Evolutionary conservation across 2,797 vertebrate genomes (phyloP).

Genomic region (Morelia viridis): DNA sequence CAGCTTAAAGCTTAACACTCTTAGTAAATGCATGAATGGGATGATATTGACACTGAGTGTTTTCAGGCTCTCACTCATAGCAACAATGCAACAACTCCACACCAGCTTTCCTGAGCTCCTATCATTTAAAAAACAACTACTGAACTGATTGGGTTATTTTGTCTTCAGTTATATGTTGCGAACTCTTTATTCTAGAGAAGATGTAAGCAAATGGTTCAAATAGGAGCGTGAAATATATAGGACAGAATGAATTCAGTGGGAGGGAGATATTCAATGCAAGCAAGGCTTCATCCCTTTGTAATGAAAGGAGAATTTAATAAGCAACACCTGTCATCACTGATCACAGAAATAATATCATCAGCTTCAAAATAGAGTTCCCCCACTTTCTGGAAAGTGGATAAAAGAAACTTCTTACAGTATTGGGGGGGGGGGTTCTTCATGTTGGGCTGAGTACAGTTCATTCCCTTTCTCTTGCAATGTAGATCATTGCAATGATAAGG

Average conservation of each 20-base stretch:
- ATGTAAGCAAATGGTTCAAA: background rate
- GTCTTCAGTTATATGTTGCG: background rate
- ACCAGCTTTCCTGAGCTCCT: background rate
- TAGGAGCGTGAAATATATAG: background rate
- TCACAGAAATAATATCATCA: background rate
- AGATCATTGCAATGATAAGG: background rate
- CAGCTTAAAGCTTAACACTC: background rate
- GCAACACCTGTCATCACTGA: background rate
- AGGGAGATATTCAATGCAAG: background rate
- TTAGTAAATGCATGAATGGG: background rate
- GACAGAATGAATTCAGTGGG: background rate
- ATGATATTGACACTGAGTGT: background rate
- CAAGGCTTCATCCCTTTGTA: background rate
- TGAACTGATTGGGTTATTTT: background rate
- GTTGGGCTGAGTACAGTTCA: background rate
- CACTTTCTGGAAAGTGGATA: background rate
- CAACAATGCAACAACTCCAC: background rate
- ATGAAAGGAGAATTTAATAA: background rate
- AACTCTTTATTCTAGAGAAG: background rate
- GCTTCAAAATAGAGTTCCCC: background rate
- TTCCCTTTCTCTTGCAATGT: background rate
- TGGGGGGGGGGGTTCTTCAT: background rate
- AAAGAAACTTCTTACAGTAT: background rate
- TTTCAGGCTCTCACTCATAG: background rate
- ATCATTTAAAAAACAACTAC: background rate